Base-by-base conservation (phyloP, 2,888 invertebrate species). In the Cosmopolites sordidus region DNA sequence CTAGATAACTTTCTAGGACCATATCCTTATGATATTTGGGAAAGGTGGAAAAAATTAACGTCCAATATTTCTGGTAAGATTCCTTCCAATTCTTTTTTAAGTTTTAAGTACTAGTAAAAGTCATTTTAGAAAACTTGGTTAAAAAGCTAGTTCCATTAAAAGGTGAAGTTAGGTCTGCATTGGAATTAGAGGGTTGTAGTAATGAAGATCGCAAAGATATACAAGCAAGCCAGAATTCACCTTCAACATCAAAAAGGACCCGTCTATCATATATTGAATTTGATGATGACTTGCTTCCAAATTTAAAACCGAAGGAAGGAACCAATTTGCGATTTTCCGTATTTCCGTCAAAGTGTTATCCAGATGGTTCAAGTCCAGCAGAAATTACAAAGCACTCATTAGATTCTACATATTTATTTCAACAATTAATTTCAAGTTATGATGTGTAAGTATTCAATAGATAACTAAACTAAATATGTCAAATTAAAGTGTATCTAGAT, bases 11-110 rank as follows among this genome's bases (percentile, higher is more conserved):
- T 83, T 71, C 77, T 98, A 43, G 97, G 89, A 11, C 86, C 92
- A 0, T 99, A 97, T 74, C 96, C 97, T 1, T 95, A 87, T 73
- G 89, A 93, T 58, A 84, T 85, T 61, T 89, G 86, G 76, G 83
- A 86, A 54, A 87, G 87, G 64, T 98, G 98, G 98, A 83, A 86
- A 59, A 78, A 83, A 27, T 77, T 92, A 43, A 83, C 87, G 14
- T 81, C 82, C 59, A 80, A 84, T 69, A 79, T 91, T 29, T 79
- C 83, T 64, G 80, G 82, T 79, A 75, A 67, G 38, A 15, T n/a
- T n/a, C n/a, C n/a, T n/a, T n/a, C n/a, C n/a, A n/a, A n/a, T n/a
- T n/a, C n/a, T n/a, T n/a, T n/a, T n/a, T n/a, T n/a, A n/a, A n/a
- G n/a, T n/a, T n/a, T n/a, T n/a, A n/a, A n/a, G n/a, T n/a, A n/a